Evolutionary conservation across 2,797 vertebrate genomes (phyloP), one percentile per base, ranked within the genome.

Genomic region (Rhodeus uyekii): DNA sequence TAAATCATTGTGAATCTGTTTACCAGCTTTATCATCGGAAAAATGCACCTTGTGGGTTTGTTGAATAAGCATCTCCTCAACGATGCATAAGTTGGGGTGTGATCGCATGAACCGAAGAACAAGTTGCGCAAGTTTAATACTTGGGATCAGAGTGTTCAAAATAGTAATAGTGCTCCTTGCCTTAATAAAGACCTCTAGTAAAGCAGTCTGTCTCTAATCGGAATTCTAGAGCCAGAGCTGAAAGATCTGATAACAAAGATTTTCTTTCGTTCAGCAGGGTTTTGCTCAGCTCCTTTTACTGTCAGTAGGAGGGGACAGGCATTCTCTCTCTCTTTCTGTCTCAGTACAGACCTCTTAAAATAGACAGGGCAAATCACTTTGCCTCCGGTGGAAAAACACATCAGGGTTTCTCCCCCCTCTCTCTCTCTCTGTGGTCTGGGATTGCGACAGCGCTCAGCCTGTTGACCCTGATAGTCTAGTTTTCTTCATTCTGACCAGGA

Each of bases 341-440:
- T n/a, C 38, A 67, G 44, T 60, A 77, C 82, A 78, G 63, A 22
- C 80, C 80, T 90, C 94, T 91, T 84, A 92, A 95, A 95, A 95
- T 95, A 95, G 94, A 90, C 44, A 83, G 36, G 75, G 87, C 75
- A 91, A 90, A 80, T 85, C 48, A 77, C 36, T 63, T 44, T 50
- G 78, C 18, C 63, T 75, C 50, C 36, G 72, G 69, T 85, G 76
- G 85, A 89, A 91, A 93, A 93, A 93, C 89, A 92, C 50, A 42
- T 67, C 46, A 71, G 72, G 65, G 78, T 85, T 83, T 80, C 39
- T 42, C 39, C 39, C 8, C 39, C 8, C 36, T 8, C 44, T 8
- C 46, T 48, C 46, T 48, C 9, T 24, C 55, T 60, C 85, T 36
- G 83, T 50, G 58, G 75, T 72, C 78, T 83, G 86, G 29, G 85